These are phyloP conservation scores for Trematomus loennbergii DNA, from an alignment of 2,113 vertebrate genomes.

Conservation along the genomic window DNA sequence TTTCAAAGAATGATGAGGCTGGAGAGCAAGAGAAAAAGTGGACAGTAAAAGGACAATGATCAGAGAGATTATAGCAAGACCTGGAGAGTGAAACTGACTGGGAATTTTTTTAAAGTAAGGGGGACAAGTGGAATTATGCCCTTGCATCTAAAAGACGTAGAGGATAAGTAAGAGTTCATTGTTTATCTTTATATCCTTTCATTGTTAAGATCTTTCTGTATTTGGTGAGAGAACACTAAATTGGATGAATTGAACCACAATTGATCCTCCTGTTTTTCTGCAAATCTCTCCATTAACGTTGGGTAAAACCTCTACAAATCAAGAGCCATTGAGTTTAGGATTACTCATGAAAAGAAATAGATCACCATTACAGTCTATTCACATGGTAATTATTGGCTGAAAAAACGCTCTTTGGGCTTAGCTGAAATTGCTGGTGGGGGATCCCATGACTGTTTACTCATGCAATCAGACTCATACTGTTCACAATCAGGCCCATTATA, in stretches of 20 bases:
- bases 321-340: slow-evolving; percentile 57
- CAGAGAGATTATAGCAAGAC: background rate
- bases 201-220: background rate
- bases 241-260: background rate
- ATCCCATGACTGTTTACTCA: slow-evolving; percentile 58
- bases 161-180: background rate
- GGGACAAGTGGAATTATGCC: background rate
- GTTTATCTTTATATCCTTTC: background rate
- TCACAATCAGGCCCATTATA: slow-evolving; percentile 73
- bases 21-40: too few species aligned
- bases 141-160: background rate
- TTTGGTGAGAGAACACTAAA: background rate
- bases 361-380: slow-evolving; percentile 62
- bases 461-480: slow-evolving; percentile 75
- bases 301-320: slow-evolving; percentile 47
- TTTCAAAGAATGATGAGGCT: too few species aligned
- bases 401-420: slow-evolving; percentile 19
- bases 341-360: slow-evolving; percentile 29
- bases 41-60: background rate
- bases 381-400: slow-evolving; percentile 43
- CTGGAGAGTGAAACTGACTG: too few species aligned
- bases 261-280: slow-evolving; percentile 3
- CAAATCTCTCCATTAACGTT: slow-evolving; percentile 3
- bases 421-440: slow-evolving; percentile 55
- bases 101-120: background rate